Base-by-base conservation (phyloP, 2,113 vertebrate genomes). In the Paradoxurus hermaphroditus region DNA sequence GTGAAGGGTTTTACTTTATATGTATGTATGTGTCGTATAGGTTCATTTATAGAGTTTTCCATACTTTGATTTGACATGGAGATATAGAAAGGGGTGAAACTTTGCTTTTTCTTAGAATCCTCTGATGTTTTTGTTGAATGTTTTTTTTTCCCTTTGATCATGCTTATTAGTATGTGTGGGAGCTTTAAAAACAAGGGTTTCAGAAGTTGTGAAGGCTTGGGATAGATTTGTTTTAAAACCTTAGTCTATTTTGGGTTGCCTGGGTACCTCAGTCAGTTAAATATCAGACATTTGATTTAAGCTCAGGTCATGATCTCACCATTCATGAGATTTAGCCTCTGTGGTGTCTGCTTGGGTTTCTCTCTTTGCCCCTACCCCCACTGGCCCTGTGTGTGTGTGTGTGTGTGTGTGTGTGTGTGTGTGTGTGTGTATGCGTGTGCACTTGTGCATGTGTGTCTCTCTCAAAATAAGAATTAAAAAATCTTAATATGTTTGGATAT, bases 121-220 rank as follows among this genome's bases (percentile, higher is more conserved):
- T 87, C 19, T 86, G 62, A 18, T 86, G 59, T 5, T 73, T 96
- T 82, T 25, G 49, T 79, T 68, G 86, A 72, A 41, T 53, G 3
- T 70, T 39, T 91, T 86, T 95, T 91, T 39, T 91, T 90, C 72
- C 63, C 25, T 97, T 97, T 65, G 11, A 44, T 92, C 34, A 87
- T 97, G 18, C 25, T 73, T 31, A 84, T 95, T 5, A 81, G 3
- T 90, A 0, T 79, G 96, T 79, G 46, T 72, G 23, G 72, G 9
- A 36, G 14, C 23, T 83, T 96, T 70, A 23, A 86, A 92, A 95
- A 93, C 67, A 93, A 68, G 67, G 36, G 68, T 14, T 15, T 91
- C 19, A 79, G 29, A 88, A 44, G 3, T 81, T 84, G 36, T 78
- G 13, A 91, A 96, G 23, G 13, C 18, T 73, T 78, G 15, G 3